A percentile compares a stretch with the other conserved stretches of the same genome.
Evolutionary conservation across 2,888 invertebrate genomes (phyloP).

Genomic region (Platynereis dumerilii): DNA sequence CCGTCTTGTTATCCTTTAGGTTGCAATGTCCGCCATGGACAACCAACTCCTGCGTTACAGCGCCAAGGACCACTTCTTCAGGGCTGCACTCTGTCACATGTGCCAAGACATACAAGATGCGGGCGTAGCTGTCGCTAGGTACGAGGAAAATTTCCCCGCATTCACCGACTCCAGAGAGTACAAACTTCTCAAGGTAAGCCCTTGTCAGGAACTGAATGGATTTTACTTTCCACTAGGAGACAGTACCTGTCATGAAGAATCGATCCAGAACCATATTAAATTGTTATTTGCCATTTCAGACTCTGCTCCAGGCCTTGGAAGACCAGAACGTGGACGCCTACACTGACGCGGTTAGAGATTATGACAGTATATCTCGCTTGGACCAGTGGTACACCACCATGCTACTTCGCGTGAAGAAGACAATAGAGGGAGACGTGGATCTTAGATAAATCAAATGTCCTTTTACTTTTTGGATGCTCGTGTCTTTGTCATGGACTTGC

Average conservation of each 20-base stretch:
- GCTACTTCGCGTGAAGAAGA: slow-evolving; percentile 90
- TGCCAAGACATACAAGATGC: slow-evolving; percentile 95
- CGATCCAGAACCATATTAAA: no score
- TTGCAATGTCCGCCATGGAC: slow-evolving; percentile 89
- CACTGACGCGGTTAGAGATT: slow-evolving; percentile 93
- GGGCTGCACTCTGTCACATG: slow-evolving; percentile 93
- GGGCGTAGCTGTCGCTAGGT: slow-evolving; percentile 86
- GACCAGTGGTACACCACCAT: slow-evolving; percentile 98
- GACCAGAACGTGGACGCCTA: slow-evolving; percentile 95
- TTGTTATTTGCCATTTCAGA: slow-evolving; percentile 68
- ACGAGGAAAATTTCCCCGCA: slow-evolving; percentile 91
- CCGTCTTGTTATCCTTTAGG: no score
- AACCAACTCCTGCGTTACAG: slow-evolving; percentile 96
- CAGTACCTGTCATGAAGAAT: no score
- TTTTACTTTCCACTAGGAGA: no score
- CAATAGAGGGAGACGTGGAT: slow-evolving; percentile 56
- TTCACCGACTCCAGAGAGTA: slow-evolving; percentile 95
- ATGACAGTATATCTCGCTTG: slow-evolving; percentile 90
- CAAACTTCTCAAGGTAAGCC: slow-evolving; percentile 84
- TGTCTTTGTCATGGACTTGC: no score
- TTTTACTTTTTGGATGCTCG: no score
- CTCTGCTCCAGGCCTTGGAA: slow-evolving; percentile 87
- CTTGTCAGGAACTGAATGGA: no score
- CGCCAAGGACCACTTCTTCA: slow-evolving; percentile 98
- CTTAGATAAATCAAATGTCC: slow-evolving; percentile 40